Evolutionary conservation across 2,797 vertebrate genomes (phyloP), one percentile per base, ranked within the genome.

Genomic region (Catharus ustulatus): DNA sequence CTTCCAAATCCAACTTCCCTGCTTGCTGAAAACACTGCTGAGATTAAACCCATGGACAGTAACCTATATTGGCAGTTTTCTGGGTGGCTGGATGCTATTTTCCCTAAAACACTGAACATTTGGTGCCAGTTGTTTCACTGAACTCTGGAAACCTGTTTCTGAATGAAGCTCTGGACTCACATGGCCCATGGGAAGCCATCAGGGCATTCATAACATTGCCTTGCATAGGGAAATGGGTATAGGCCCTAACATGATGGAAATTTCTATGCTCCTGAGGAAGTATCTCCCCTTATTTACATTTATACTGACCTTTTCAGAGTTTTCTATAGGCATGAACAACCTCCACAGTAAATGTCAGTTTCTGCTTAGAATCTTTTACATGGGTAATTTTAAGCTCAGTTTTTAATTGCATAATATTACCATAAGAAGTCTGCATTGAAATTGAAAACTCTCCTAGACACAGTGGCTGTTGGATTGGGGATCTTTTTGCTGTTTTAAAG

Each of bases 361-460:
- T 93, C 69, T 91, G 64, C 69, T 84, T 89, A 54, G 75, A 92
- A 89, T 67, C 68, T 69, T 78, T 66, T 85, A 57, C 55, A 43
- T 12, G 52, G 68, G 23, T 74, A 59, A 45, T 79, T 92, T 87
- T 78, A 89, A 93, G 23, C 63, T 89, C 40, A 61, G 0, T 52
- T 93, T 94, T 92, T 94, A 89, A 91, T 91, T 94, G 87, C 38
- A 20, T 71, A 40, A 34, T 77, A 84, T 72, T 89, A 80, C 66
- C 54, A 54, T 78, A 48, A 87, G 77, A 89, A 96, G 81, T 71
- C 77, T 69, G 40, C 63, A 49, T 6, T 79, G 74, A 81, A 68
- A 40, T 14, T 45, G 55, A 84, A 94, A 84, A 52, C 69, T 63
- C 10, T 48, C 55, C 52, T 73, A 29, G 67, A 84, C 38, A 68